Conservation (phyloP, 2,113 vertebrate genomes). For the Enhydra lutris region DNA sequence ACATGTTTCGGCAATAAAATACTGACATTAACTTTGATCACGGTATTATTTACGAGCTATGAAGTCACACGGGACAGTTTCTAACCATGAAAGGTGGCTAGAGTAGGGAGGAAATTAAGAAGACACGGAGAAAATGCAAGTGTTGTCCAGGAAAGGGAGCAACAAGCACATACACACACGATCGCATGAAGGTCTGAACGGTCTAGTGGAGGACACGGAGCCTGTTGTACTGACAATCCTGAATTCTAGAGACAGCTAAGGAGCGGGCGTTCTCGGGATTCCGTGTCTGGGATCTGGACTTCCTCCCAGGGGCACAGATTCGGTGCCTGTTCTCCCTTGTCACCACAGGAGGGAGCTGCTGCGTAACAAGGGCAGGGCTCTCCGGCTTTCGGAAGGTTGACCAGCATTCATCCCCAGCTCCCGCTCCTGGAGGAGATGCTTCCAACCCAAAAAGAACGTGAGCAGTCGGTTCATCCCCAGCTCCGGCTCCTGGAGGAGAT, state of each 20-base stretch:
- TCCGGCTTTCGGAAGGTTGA: not conserved
- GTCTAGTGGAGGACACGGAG: not conserved
- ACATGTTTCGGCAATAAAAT: not conserved
- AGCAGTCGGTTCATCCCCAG: not conserved
- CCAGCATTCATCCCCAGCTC: not conserved
- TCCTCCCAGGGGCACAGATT: not conserved
- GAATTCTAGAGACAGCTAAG: not conserved
- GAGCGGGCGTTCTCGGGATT: not conserved
- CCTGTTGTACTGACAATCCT: not conserved
- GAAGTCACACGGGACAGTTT: not conserved
- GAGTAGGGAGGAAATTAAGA: not conserved
- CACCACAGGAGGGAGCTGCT: slow-evolving; percentile 51
- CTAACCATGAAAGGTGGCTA: not conserved
- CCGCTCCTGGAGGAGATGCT: fast-evolving
- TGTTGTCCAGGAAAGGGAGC: not conserved
- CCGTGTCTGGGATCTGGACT: not conserved
- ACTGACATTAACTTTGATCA: not conserved
- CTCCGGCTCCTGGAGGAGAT: fast-evolving
- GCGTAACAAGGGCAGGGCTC: not conserved
- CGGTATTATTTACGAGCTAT: not conserved
- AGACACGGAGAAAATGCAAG: not conserved
- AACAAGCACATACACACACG: not conserved
- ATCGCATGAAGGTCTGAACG: not conserved
- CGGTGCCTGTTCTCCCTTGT: not conserved
- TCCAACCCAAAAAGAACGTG: not conserved